Evolutionary conservation across 2,797 vertebrate species (phyloP).

Genomic region (Poeciliopsis turneri): DNA sequence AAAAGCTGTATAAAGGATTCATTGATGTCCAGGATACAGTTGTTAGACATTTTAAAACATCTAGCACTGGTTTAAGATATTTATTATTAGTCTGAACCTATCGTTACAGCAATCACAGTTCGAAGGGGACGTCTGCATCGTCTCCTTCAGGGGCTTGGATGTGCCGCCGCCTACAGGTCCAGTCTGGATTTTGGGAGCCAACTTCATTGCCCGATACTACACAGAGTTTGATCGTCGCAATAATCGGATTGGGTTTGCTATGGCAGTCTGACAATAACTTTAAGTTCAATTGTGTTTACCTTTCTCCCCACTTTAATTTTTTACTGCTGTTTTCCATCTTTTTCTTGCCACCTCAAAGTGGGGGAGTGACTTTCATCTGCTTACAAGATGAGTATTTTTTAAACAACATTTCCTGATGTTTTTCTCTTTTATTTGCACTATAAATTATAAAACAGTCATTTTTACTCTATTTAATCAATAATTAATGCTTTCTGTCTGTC

Average conservation of each 20-base stretch:
- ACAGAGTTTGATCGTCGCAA: constrained; percentile 93
- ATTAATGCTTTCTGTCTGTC: constrained; percentile 15
- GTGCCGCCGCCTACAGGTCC: constrained; percentile 91
- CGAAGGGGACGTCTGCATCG: constrained; percentile 85
- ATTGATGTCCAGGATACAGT: not conserved
- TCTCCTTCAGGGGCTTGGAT: constrained; percentile 90
- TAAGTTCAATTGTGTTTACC: not conserved
- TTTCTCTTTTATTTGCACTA: constrained; percentile 37
- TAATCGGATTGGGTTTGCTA: constrained; percentile 94
- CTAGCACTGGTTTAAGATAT: not conserved
- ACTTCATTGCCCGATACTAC: constrained; percentile 95
- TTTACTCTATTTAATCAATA: constrained; percentile 38
- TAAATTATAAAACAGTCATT: constrained; percentile 25
- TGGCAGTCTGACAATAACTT: constrained; percentile 82
- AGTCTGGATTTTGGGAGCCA: constrained; percentile 94
- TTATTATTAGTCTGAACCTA: not conserved
- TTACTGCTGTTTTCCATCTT: constrained; percentile 16
- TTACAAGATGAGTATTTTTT: constrained; percentile 14
- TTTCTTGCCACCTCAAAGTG: not conserved
- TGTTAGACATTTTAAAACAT: not conserved
- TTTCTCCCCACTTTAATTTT: constrained; percentile 8
- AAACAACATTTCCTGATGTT: constrained; percentile 9
- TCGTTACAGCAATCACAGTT: constrained; percentile 84
- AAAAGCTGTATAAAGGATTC: not conserved
- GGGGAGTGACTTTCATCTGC: not conserved